A percentile compares a stretch with the other conserved stretches of the same genome.
phyloP scores from a whole-genome alignment of 1,140 invertebrate species.

The Proctacanthus coquilletti region DNA sequence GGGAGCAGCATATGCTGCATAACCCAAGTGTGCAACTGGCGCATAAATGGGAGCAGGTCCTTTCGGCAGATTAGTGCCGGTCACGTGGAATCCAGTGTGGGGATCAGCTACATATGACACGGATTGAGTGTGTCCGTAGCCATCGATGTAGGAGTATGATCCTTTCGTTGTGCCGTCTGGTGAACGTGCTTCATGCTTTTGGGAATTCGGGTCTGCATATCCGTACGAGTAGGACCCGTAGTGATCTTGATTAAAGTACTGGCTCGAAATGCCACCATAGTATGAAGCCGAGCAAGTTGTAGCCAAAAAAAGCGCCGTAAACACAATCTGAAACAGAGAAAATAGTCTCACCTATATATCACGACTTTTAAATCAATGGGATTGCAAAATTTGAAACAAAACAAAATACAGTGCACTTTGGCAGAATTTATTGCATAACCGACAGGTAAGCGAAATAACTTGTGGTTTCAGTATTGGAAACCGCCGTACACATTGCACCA shows the following conservation, averaged over 20 bases:
- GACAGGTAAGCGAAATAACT: too few relatives aligned
- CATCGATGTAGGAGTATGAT: conserved; percentile 54
- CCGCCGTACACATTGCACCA: background rate
- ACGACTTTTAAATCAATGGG: conserved; percentile 3
- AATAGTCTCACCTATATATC: too few relatives aligned
- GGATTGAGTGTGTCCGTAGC: conserved; percentile 46
- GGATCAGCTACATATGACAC: conserved; percentile 50
- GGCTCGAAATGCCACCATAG: conserved; percentile 30
- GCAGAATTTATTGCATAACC: background rate
- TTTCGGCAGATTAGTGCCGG: conserved; percentile 46
- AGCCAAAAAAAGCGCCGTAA: conserved; percentile 18
- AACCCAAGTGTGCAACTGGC: conserved; percentile 12
- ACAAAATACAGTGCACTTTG: background rate
- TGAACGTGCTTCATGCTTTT: conserved; percentile 45
- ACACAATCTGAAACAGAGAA: conserved; percentile 15
- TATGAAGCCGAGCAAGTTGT: conserved; percentile 23
- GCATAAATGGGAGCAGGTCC: conserved; percentile 17
- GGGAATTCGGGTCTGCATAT: conserved; percentile 45
- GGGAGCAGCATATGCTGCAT: conserved; percentile 8
- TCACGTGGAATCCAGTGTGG: conserved; percentile 45
- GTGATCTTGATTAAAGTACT: conserved; percentile 42
- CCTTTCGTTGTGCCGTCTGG: conserved; percentile 49
- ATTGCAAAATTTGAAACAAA: background rate
- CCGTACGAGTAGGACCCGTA: conserved; percentile 47
- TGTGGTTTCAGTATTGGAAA: background rate